Evolutionary conservation across 2,113 vertebrate species (phyloP).

Genomic region (Murina feae): DNA sequence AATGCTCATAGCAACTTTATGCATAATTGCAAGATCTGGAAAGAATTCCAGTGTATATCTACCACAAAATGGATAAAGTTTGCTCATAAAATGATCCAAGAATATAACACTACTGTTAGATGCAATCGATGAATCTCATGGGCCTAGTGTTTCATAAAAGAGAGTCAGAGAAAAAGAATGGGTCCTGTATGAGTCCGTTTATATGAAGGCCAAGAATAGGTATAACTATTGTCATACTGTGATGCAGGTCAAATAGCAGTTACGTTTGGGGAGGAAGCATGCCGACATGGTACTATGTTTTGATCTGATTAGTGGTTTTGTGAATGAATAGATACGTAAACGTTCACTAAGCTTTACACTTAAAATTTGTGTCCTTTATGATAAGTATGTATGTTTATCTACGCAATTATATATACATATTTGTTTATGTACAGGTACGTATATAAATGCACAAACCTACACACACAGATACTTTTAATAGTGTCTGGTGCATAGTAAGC

Average conservation of each 20-base stretch:
- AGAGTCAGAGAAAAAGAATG: background rate
- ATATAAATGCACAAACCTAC: background rate
- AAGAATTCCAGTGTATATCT: background rate
- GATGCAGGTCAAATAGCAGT: background rate
- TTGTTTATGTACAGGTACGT: background rate
- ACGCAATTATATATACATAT: background rate
- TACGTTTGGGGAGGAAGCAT: background rate
- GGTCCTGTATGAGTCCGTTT: background rate
- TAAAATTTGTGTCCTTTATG: background rate
- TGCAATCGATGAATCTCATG: background rate
- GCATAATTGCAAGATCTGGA: background rate
- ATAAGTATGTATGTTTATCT: background rate
- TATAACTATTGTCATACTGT: background rate
- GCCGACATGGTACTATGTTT: background rate
- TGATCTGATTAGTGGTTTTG: background rate
- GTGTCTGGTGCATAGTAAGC: background rate
- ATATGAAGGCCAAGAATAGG: background rate
- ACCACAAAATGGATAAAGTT: background rate
- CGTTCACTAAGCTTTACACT: background rate
- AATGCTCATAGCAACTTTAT: background rate
- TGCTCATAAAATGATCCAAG: background rate
- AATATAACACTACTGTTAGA: background rate
- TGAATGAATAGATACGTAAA: background rate
- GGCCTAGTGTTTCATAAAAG: background rate
- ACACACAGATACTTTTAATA: background rate